phyloP scores from a whole-genome alignment of 2,797 vertebrate genomes.

The Hirundo rustica region DNA sequence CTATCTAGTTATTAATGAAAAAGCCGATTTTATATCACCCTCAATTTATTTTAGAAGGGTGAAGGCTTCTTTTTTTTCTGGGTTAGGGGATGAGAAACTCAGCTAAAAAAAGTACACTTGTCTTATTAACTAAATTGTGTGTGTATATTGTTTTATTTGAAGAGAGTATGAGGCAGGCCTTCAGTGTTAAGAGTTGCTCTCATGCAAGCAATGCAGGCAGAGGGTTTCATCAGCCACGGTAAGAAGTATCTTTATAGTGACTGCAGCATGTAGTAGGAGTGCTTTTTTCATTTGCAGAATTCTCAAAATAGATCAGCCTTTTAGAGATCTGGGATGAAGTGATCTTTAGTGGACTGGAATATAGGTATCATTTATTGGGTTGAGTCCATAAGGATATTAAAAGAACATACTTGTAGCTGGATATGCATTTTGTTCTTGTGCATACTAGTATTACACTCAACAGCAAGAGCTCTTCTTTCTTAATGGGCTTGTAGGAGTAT shows the following conservation, averaged over 20 bases:
- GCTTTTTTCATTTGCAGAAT: not conserved
- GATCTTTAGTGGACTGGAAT: constrained; percentile 43
- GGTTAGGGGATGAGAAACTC: not conserved
- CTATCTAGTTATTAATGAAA: not conserved
- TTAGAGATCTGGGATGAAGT: not conserved
- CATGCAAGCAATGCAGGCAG: not conserved
- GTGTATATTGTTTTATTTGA: not conserved
- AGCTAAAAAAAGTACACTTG: not conserved
- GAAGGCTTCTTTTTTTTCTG: not conserved
- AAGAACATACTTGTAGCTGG: not conserved
- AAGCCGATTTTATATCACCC: not conserved
- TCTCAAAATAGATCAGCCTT: constrained; percentile 16
- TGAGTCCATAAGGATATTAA: constrained; percentile 17
- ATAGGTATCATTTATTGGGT: not conserved
- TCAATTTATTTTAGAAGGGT: not conserved
- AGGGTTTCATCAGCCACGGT: not conserved
- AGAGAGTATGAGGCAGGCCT: not conserved
- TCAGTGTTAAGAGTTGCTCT: not conserved
- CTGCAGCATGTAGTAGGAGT: not conserved
- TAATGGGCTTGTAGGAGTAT: not conserved
- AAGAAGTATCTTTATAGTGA: not conserved
- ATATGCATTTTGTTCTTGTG: constrained; percentile 22
- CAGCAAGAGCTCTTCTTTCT: not conserved
- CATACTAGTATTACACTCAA: not conserved
- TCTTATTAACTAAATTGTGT: not conserved